Evolutionary conservation across 2,797 vertebrate species (phyloP).

Genomic region (Hemibagrus guttatus): DNA sequence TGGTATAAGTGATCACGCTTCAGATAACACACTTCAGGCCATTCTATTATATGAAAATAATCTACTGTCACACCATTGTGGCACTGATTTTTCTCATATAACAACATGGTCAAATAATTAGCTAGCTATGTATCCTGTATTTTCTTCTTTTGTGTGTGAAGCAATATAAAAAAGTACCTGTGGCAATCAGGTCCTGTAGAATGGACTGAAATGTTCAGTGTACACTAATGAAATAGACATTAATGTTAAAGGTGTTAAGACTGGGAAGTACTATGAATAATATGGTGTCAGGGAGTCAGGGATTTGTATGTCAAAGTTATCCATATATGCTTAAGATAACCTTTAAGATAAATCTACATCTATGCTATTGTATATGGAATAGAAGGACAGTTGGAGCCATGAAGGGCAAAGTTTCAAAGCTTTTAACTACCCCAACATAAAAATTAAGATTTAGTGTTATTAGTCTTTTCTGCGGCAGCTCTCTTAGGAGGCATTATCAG

Average conservation of each 20-base stretch:
- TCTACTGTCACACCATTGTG: neutral
- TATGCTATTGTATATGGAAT: neutral
- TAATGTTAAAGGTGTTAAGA: neutral
- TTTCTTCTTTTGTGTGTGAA: neutral
- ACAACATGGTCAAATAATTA: neutral
- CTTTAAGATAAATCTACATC: neutral
- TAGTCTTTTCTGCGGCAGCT: conserved; percentile 34
- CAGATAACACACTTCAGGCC: neutral
- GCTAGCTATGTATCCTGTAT: neutral
- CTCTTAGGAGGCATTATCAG: conserved; percentile 55
- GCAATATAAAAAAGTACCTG: neutral
- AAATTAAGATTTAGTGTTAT: conserved; percentile 46
- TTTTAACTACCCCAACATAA: conserved; percentile 42
- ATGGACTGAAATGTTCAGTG: no score
- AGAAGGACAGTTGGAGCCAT: neutral
- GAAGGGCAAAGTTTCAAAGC: conserved; percentile 35
- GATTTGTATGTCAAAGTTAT: neutral
- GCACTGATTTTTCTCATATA: neutral
- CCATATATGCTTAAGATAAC: neutral
- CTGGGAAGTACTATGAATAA: neutral
- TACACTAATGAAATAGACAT: neutral
- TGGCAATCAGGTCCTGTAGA: neutral
- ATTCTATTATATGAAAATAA: neutral
- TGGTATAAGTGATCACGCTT: neutral
- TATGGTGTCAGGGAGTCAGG: neutral